These are phyloP conservation scores for Lepidurus packardi DNA, from an alignment of 1,140 invertebrate genomes.

Conservation along the genomic window DNA sequence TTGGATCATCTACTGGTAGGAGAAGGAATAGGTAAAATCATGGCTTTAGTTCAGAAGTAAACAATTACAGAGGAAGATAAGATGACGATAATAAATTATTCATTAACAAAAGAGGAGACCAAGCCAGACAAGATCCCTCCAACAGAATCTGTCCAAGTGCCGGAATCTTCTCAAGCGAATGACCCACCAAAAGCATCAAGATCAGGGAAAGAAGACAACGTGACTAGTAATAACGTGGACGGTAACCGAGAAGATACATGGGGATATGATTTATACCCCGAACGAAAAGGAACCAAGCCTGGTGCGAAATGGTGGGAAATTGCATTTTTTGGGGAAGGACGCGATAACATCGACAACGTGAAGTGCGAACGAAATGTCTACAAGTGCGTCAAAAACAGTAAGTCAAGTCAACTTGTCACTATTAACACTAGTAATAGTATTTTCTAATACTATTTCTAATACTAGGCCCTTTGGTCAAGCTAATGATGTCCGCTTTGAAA, in stretches of 20 bases:
- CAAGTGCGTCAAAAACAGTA: constrained; percentile 67
- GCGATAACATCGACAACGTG: constrained; percentile 60
- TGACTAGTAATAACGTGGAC: neutral
- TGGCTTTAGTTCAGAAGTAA: too few species aligned
- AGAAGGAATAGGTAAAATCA: neutral
- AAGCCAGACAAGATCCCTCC: neutral
- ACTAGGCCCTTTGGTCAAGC: constrained; percentile 69
- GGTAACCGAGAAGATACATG: constrained; percentile 34
- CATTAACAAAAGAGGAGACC: neutral
- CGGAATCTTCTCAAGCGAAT: neutral
- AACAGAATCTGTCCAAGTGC: neutral
- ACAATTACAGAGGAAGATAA: neutral
- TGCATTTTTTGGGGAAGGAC: constrained; percentile 57
- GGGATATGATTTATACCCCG: constrained; percentile 81
- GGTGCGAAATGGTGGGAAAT: constrained; percentile 52
- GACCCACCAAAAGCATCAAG: neutral
- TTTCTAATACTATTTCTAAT: too few species aligned
- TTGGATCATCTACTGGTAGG: neutral
- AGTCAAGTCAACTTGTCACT: constrained; percentile 39
- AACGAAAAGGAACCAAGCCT: constrained; percentile 59
- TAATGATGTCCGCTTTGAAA: constrained; percentile 78
- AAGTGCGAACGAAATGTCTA: constrained; percentile 77
- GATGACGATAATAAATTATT: neutral
- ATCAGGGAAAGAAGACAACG: neutral
- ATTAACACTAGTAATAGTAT: too few species aligned